A percentile compares a stretch with the other conserved stretches of the same genome.
These are phyloP conservation scores for Esperia sulphurella DNA, from an alignment of 2,888 invertebrate genomes.

Conservation along the genomic window DNA sequence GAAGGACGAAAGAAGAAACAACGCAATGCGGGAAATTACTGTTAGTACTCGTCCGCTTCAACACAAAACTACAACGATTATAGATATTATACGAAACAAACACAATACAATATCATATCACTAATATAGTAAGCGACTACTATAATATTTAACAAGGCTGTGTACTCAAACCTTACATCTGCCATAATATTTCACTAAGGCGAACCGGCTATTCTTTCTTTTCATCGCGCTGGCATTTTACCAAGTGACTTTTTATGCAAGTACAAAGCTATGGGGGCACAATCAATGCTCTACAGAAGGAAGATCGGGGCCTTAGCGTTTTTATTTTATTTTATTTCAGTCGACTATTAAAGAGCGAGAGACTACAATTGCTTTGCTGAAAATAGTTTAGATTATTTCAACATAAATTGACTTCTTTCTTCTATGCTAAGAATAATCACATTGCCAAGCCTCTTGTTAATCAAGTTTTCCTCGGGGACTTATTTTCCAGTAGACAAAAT, in stretches of 20 bases:
- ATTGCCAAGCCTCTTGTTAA: too few species aligned
- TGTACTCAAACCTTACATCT: constrained; percentile 37
- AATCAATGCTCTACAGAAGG: constrained; percentile 64
- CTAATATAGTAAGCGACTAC: too few species aligned
- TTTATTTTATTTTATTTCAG: constrained; percentile 47
- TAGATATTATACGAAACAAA: too few species aligned
- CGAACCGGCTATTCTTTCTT: constrained; percentile 56
- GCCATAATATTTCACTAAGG: constrained; percentile 56
- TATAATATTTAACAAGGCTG: constrained; percentile 9
- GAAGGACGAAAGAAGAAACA: too few species aligned
- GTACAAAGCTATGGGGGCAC: constrained; percentile 58
- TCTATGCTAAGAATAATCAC: too few species aligned
- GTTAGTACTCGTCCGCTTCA: too few species aligned
- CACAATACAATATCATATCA: too few species aligned
- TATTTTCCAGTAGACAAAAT: too few species aligned
- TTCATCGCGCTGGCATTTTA: constrained; percentile 67
- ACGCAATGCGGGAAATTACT: too few species aligned
- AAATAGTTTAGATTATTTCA: constrained; percentile 18
- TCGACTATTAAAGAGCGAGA: constrained; percentile 42
- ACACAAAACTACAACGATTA: too few species aligned
- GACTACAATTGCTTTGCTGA: constrained; percentile 47
- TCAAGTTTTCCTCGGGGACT: too few species aligned
- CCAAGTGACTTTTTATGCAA: constrained; percentile 69
- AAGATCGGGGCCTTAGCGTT: constrained; percentile 51
- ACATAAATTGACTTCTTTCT: background rate